These are phyloP conservation scores for Trichosurus vulpecula DNA, from an alignment of 2,797 vertebrate genomes.

Conservation along the genomic window DNA sequence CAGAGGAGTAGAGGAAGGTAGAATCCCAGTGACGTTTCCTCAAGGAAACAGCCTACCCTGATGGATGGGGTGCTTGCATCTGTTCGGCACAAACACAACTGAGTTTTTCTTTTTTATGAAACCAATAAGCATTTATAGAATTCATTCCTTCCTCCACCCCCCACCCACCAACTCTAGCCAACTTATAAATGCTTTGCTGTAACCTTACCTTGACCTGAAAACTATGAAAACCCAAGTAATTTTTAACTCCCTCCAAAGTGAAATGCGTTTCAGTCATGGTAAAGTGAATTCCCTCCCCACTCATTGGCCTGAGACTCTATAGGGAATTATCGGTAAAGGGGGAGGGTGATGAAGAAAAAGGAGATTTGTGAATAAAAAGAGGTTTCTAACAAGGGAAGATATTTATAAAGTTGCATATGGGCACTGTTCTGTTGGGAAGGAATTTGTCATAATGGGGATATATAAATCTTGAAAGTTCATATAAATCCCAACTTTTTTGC, in stretches of 20 bases:
- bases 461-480: slow-evolving; percentile 78
- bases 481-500: slow-evolving; percentile 60
- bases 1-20: slow-evolving; percentile 73
- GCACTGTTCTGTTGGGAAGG: slow-evolving; percentile 65
- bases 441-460: slow-evolving; percentile 78
- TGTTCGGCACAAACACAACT: slow-evolving; percentile 68
- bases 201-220: slow-evolving; percentile 70
- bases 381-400: slow-evolving; percentile 62
- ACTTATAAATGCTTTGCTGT: slow-evolving; percentile 63
- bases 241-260: slow-evolving; percentile 68
- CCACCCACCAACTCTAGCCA: background rate
- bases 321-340: slow-evolving; percentile 59
- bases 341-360: slow-evolving; percentile 67
- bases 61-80: slow-evolving; percentile 79
- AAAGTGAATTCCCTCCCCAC: slow-evolving; percentile 68
- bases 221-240: slow-evolving; percentile 72
- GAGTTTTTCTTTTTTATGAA: slow-evolving; percentile 80
- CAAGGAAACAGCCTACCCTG: slow-evolving; percentile 68
- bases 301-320: slow-evolving; percentile 58
- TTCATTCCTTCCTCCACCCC: slow-evolving; percentile 58
- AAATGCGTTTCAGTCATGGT: slow-evolving; percentile 64
- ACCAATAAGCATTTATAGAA: slow-evolving; percentile 73
- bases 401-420: slow-evolving; percentile 68
- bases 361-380: slow-evolving; percentile 31
- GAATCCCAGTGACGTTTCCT: slow-evolving; percentile 74